phyloP scores from a whole-genome alignment of 2,797 vertebrate genomes.

The Synanceia verrucosa region DNA sequence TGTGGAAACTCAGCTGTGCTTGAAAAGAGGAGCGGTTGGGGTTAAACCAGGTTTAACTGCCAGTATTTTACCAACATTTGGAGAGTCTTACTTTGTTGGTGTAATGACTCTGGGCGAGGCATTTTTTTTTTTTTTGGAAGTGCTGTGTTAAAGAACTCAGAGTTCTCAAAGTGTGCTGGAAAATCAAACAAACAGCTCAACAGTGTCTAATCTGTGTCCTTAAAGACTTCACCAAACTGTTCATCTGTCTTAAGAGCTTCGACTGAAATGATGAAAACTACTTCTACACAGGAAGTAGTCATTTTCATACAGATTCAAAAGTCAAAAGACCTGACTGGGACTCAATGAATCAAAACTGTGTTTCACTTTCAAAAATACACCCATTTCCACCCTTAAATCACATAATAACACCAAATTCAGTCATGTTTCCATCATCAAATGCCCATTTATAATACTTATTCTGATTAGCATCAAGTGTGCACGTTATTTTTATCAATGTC shows the following conservation, averaged over 20 bases:
- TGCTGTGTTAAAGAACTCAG: background rate
- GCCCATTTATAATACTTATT: background rate
- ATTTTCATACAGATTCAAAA: background rate
- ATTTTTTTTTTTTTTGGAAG: background rate
- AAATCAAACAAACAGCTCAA: conserved; percentile 16
- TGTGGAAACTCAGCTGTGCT: background rate
- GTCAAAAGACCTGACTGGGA: no score
- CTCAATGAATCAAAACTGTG: background rate
- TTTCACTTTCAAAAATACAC: background rate
- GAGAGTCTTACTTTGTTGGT: background rate
- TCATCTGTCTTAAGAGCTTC: conserved; percentile 9
- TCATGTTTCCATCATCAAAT: background rate
- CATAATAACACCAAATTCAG: background rate
- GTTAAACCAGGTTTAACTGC: background rate
- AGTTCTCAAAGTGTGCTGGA: conserved; percentile 1
- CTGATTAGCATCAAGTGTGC: background rate
- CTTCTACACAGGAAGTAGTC: background rate
- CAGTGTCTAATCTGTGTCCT: conserved; percentile 14
- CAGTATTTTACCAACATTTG: background rate
- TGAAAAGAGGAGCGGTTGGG: background rate
- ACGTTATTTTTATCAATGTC: no score
- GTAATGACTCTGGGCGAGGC: background rate
- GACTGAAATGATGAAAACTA: background rate
- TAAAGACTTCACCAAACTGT: background rate
- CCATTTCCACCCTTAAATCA: background rate